Evolutionary conservation across 2,888 invertebrate species (phyloP).

Genomic region (Plusia festucae): DNA sequence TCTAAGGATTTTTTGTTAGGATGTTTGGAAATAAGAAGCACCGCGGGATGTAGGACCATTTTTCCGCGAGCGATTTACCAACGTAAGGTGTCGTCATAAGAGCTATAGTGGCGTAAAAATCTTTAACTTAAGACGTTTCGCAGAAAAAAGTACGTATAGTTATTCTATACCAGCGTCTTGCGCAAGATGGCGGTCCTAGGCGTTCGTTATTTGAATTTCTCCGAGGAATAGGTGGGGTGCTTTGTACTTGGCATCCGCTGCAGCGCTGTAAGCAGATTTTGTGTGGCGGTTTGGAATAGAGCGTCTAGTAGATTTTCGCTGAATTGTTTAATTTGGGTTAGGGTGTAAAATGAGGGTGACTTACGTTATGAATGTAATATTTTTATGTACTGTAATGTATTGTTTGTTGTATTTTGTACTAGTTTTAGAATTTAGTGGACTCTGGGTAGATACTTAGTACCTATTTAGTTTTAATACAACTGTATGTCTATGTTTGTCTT

Average conservation of each 20-base stretch:
- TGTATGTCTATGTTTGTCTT: background rate
- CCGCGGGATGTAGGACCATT: conserved; percentile 80
- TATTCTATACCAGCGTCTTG: conserved; percentile 88
- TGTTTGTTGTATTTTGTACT: conserved; percentile 30
- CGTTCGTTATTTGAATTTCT: conserved; percentile 88
- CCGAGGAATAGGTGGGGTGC: conserved; percentile 85
- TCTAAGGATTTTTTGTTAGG: conserved; percentile 29
- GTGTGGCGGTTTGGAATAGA: conserved; percentile 58
- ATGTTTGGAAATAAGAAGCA: conserved; percentile 54
- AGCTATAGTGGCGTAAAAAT: conserved; percentile 88
- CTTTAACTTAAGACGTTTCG: conserved; percentile 87
- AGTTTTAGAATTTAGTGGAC: conserved; percentile 14
- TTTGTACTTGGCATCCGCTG: conserved; percentile 72
- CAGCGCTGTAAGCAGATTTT: conserved; percentile 68
- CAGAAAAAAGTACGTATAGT: conserved; percentile 81
- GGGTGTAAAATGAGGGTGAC: conserved; percentile 47
- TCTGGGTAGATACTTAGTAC: background rate
- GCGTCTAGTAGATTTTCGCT: conserved; percentile 63
- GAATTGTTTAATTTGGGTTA: conserved; percentile 50
- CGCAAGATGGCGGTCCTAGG: conserved; percentile 87
- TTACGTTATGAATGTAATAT: conserved; percentile 47
- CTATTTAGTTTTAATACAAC: too few relatives aligned
- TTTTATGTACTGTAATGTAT: conserved; percentile 40
- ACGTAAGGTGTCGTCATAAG: conserved; percentile 85
- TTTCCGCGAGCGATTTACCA: conserved; percentile 88